phyloP scores from a whole-genome alignment of 2,888 invertebrate genomes.

The Syritta pipiens region DNA sequence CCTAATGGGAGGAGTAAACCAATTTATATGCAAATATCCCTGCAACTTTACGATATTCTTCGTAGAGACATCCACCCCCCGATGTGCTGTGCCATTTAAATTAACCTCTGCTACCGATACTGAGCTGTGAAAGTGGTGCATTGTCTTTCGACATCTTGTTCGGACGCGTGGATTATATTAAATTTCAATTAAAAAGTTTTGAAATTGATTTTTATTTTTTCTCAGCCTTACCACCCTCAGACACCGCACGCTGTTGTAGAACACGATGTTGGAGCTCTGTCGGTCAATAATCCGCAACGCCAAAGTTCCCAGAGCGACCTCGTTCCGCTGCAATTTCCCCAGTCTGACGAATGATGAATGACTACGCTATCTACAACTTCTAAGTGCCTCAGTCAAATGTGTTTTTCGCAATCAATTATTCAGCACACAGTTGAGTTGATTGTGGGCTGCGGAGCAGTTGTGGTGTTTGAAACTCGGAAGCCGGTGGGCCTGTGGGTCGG shows the following conservation, averaged over 20 bases:
- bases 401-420: constrained; percentile 51
- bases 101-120: constrained; percentile 53
- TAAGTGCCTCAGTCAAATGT: constrained; percentile 1
- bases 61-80: constrained; percentile 35
- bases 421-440: constrained; percentile 49
- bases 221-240: not conserved
- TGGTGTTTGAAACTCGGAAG: too few species aligned
- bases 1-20: constrained; percentile 49
- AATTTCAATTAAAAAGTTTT: constrained; percentile 63
- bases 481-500: too few species aligned
- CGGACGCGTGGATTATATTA: constrained; percentile 50
- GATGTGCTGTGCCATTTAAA: constrained; percentile 61
- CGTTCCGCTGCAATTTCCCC: not conserved
- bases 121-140: constrained; percentile 42
- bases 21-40: constrained; percentile 65
- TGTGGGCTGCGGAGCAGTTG: constrained; percentile 12
- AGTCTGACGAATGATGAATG: constrained; percentile 44
- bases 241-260: not conserved
- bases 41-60: constrained; percentile 61
- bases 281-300: not conserved
- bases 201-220: constrained; percentile 33
- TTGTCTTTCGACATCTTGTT: constrained; percentile 59
- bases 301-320: not conserved
- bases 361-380: not conserved
- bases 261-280: not conserved